Evolutionary conservation across 2,797 vertebrate genomes (phyloP).

Genomic region (Sebastes oblongus): DNA sequence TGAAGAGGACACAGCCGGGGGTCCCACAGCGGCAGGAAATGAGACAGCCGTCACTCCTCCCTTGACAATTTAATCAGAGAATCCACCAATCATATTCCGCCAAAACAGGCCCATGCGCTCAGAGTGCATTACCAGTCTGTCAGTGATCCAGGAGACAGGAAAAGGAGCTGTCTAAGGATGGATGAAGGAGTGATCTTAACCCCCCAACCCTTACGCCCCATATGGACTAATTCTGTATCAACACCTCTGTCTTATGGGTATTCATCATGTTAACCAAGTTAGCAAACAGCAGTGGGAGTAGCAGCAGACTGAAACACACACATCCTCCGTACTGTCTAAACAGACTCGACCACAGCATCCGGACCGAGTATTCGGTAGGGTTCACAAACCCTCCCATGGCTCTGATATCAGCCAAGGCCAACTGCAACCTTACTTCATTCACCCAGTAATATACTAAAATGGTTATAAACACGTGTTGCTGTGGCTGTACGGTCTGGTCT

Average conservation of each 20-base stretch:
- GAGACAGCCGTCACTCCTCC: slow-evolving; percentile 45
- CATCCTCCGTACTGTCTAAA: not conserved
- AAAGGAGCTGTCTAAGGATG: slow-evolving; percentile 29
- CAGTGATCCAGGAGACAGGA: slow-evolving; percentile 4
- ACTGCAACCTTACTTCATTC: not conserved
- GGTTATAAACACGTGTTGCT: too few species aligned
- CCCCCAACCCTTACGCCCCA: slow-evolving; percentile 4
- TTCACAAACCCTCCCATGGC: not conserved
- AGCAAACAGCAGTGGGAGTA: not conserved
- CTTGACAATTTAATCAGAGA: slow-evolving; percentile 45
- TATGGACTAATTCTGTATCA: slow-evolving; percentile 64
- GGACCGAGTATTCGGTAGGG: not conserved
- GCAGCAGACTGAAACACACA: not conserved
- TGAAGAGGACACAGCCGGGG: slow-evolving; percentile 27
- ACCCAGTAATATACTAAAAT: too few species aligned
- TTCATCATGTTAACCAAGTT: slow-evolving; percentile 51
- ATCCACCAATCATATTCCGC: slow-evolving; percentile 39
- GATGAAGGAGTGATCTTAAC: slow-evolving; percentile 39
- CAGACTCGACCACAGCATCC: not conserved
- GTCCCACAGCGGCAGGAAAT: slow-evolving; percentile 36
- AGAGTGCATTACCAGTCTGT: slow-evolving; percentile 7
- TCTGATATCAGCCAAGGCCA: not conserved
- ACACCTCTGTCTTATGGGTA: slow-evolving; percentile 51
- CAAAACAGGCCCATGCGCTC: not conserved
- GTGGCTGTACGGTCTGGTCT: too few species aligned